Evolutionary conservation across 2,888 invertebrate genomes (phyloP).

Genomic region (Anaspis maculata): DNA sequence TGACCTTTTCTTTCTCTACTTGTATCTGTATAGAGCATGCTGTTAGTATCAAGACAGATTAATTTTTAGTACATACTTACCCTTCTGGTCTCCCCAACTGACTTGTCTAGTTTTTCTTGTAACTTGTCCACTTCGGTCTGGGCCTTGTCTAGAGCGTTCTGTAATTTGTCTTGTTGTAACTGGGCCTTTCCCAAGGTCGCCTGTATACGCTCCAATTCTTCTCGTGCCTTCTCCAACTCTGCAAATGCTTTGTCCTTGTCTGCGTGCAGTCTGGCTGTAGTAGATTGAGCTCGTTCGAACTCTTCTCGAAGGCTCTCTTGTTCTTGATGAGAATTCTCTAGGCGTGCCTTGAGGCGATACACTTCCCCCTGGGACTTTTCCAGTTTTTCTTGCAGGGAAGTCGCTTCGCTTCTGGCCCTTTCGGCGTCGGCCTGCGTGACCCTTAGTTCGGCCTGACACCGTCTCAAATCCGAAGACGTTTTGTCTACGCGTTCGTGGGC

Average conservation of each 20-base stretch:
- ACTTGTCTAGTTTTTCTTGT: slow-evolving; percentile 80
- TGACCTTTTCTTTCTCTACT: slow-evolving; percentile 84
- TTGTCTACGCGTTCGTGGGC: slow-evolving; percentile 83
- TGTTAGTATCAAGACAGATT: neutral
- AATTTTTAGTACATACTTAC: slow-evolving; percentile 43
- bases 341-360: slow-evolving; percentile 84
- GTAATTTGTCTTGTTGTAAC: slow-evolving; percentile 84
- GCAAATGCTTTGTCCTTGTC: slow-evolving; percentile 74
- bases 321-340: slow-evolving; percentile 92
- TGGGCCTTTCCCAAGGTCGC: slow-evolving; percentile 87
- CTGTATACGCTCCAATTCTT: slow-evolving; percentile 82
- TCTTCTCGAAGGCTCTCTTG: slow-evolving; percentile 89
- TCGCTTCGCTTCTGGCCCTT: slow-evolving; percentile 72
- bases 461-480: slow-evolving; percentile 70
- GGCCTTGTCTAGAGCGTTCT: slow-evolving; percentile 79
- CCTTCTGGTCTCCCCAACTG: slow-evolving; percentile 72
- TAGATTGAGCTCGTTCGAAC: slow-evolving; percentile 77
- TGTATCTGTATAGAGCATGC: slow-evolving; percentile 51
- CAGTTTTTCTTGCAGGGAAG: slow-evolving; percentile 81
- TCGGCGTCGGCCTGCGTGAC: slow-evolving; percentile 90
- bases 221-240: slow-evolving; percentile 78
- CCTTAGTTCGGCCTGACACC: slow-evolving; percentile 82
- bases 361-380: slow-evolving; percentile 94
- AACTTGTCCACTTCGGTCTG: slow-evolving; percentile 86
- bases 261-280: slow-evolving; percentile 75